These are phyloP conservation scores for Stomorhina lunata DNA, from an alignment of 2,888 invertebrate genomes.

Conservation along the genomic window DNA sequence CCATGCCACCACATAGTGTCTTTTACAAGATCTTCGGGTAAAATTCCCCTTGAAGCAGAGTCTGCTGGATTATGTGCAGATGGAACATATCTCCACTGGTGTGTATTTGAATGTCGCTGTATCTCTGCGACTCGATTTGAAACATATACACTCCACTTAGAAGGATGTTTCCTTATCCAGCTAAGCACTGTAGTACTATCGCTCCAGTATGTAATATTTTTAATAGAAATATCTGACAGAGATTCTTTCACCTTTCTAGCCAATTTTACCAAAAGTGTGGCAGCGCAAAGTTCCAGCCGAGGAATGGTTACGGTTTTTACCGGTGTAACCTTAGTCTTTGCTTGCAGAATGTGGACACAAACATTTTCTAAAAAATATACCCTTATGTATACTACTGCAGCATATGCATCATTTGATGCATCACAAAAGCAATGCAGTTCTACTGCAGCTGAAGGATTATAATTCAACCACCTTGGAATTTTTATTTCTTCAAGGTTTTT, in stretches of 20 bases:
- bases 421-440: slow-evolving; percentile 41
- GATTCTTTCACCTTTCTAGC: not conserved
- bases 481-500: too few species aligned
- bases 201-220: slow-evolving; percentile 23
- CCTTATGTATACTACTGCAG: not conserved
- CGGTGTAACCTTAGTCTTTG: slow-evolving; percentile 35
- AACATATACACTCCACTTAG: slow-evolving; percentile 34
- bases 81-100: too few species aligned
- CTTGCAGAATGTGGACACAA: slow-evolving; percentile 1
- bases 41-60: too few species aligned
- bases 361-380: not conserved
- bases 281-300: slow-evolving; percentile 12
- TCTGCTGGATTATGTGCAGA: too few species aligned
- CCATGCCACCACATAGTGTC: not conserved
- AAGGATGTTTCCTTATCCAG: slow-evolving; percentile 41
- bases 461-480: slow-evolving; percentile 40
- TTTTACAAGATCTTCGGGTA: too few species aligned
- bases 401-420: not conserved
- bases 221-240: not conserved
- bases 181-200: slow-evolving; percentile 21
- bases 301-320: slow-evolving; percentile 28
- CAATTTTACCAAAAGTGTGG: not conserved
- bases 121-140: slow-evolving; percentile 6
- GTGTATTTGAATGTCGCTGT: too few species aligned
- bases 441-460: not conserved